Evolutionary conservation across 1,140 invertebrate species (phyloP).

Genomic region (Calosoma granatense): DNA sequence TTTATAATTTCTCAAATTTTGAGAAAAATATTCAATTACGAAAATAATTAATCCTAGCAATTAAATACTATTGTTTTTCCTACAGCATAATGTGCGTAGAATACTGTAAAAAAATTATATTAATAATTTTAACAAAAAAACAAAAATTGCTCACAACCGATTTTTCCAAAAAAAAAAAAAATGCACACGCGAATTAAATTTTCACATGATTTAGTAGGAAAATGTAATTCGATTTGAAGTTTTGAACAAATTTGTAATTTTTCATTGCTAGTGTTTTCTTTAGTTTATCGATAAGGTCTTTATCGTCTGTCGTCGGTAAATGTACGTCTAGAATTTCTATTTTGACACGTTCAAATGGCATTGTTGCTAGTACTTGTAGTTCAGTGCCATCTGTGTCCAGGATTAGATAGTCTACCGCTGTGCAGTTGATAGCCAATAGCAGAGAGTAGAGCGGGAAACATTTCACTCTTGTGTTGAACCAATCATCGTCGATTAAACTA

Average conservation of each 20-base stretch:
- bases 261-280: constrained; percentile 30
- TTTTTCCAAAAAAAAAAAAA: not conserved
- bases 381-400: constrained; percentile 56
- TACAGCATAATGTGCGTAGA: not conserved
- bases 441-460: constrained; percentile 77
- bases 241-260: constrained; percentile 28
- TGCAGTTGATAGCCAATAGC: constrained; percentile 61
- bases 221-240: constrained; percentile 27
- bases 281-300: constrained; percentile 28
- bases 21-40: no score
- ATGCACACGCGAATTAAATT: constrained; percentile 15
- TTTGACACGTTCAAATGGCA: constrained; percentile 40
- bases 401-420: constrained; percentile 58
- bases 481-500: constrained; percentile 38
- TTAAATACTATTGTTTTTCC: no score
- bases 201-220: constrained; percentile 25
- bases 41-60: no score
- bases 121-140: not conserved
- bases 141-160: not conserved
- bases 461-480: constrained; percentile 53
- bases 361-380: constrained; percentile 42
- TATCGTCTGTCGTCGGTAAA: constrained; percentile 24
- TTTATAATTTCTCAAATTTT: no score
- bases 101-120: not conserved
- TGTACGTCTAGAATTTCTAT: constrained; percentile 37